phyloP scores from a whole-genome alignment of 2,888 invertebrate species.

The Steinernema scapterisci region DNA sequence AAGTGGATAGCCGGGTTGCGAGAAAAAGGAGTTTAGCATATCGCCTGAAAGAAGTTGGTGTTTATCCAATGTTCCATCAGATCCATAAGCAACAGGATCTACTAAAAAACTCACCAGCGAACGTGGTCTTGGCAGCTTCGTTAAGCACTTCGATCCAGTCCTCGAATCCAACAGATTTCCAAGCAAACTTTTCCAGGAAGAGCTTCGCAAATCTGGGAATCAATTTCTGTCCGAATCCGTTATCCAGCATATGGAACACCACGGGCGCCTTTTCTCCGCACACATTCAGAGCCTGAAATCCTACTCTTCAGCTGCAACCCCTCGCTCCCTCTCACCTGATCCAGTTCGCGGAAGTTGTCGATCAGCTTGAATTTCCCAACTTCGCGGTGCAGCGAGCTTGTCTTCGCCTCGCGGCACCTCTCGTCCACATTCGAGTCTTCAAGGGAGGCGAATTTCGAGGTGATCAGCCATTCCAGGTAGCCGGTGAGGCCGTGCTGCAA shows the following conservation, averaged over 20 bases:
- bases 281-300: background rate
- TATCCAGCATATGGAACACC: conserved; percentile 25
- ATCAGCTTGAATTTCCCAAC: background rate
- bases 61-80: too few relatives aligned
- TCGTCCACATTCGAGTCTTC: conserved; percentile 8
- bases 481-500: conserved; percentile 25
- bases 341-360: conserved; percentile 11
- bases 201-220: background rate
- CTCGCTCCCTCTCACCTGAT: background rate
- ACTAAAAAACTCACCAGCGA: conserved; percentile 12
- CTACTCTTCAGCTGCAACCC: too few relatives aligned
- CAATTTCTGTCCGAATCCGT: background rate
- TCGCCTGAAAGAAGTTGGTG: background rate
- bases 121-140: background rate
- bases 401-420: background rate
- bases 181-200: conserved; percentile 4
- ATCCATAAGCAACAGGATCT: too few relatives aligned
- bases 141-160: conserved; percentile 4
- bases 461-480: conserved; percentile 17
- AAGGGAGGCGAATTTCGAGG: background rate
- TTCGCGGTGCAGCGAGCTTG: background rate
- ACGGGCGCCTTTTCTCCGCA: conserved; percentile 30
- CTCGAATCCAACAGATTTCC: background rate
- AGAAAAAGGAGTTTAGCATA: conserved; percentile 6
- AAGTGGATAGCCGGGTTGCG: conserved; percentile 9